Base-by-base conservation (phyloP, 2,797 vertebrate species). In the Pseudomugil tenellus region DNA sequence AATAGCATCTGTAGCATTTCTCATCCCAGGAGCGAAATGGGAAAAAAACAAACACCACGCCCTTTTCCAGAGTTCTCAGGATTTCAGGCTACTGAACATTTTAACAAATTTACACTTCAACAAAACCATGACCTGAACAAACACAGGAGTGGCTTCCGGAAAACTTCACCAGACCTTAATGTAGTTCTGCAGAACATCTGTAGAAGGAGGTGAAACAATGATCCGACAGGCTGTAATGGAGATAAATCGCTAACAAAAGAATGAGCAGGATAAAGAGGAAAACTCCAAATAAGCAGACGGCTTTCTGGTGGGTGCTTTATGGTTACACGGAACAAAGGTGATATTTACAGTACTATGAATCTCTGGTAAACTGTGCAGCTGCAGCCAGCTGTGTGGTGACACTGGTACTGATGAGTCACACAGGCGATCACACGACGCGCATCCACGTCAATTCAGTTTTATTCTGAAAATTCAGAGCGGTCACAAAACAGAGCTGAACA, bases 381-480 rank as follows among this genome's bases (percentile, higher is more conserved):
- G 55, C 58, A 21, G 23, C 3, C 37, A 51, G 70, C 43, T 2
- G 6, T 43, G 29, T 17, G 0, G 25, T 70, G 35, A 49, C 39
- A 69, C 2, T 31, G 23, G 74, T 43, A 39, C 61, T 0, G 48
- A 63, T 74, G n/a, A 79, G 37, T 81, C 72, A 86, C 70, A 67
- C 34, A 4, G 34, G 9, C 11, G 58, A 52, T 0, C 67, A 70
- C 53, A 46, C 62, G 74, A 76, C 61, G n/a, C 5, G 1, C 4
- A 29, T 41, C 0, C 60, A 56, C 21, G 1, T 21, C 34, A 29
- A 48, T 21, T 69, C 39, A 23, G 41, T 52, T 66, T 61, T 53
- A 48, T 7, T 39, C 43, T 58, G 17, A 61, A 34, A n/a, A 63
- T 37, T 60, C 14, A 8, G 28, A 17, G 8, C 55, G 34, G 49